Conservation (phyloP, 2,113 vertebrate genomes). For the Amblyornis subalaris region DNA sequence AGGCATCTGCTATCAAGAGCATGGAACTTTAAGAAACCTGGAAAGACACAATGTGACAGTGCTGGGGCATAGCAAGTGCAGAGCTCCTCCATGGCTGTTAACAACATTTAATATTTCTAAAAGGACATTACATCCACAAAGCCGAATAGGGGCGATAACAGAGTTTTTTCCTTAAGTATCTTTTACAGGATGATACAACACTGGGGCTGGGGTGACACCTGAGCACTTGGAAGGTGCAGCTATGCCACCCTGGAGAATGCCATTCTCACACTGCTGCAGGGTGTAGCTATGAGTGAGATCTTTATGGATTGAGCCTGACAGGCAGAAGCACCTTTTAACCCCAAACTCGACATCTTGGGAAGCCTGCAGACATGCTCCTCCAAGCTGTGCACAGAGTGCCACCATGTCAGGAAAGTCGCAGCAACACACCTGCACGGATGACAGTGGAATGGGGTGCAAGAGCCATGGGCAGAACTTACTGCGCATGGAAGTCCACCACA, state of each 20-base stretch:
- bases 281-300: neutral
- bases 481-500: slow-evolving; percentile 92
- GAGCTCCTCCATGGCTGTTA: neutral
- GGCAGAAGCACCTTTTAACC: neutral
- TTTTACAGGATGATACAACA: neutral
- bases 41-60: rapidly evolving
- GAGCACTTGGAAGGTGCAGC: neutral
- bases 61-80: neutral
- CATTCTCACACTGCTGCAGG: neutral
- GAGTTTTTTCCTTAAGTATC: neutral
- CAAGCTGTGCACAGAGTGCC: rapidly evolving
- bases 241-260: rapidly evolving
- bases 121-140: rapidly evolving
- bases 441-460: rapidly evolving
- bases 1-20: neutral
- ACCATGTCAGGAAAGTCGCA: neutral
- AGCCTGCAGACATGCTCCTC: neutral
- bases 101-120: neutral
- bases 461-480: slow-evolving; percentile 75
- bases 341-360: neutral
- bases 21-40: rapidly evolving
- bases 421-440: rapidly evolving
- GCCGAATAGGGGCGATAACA: neutral
- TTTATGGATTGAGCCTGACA: rapidly evolving
- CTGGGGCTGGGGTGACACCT: rapidly evolving